Evolutionary conservation across 2,888 invertebrate species (phyloP), one percentile per base, ranked within the genome.

Genomic region (Drosophila austrosaltans): DNA sequence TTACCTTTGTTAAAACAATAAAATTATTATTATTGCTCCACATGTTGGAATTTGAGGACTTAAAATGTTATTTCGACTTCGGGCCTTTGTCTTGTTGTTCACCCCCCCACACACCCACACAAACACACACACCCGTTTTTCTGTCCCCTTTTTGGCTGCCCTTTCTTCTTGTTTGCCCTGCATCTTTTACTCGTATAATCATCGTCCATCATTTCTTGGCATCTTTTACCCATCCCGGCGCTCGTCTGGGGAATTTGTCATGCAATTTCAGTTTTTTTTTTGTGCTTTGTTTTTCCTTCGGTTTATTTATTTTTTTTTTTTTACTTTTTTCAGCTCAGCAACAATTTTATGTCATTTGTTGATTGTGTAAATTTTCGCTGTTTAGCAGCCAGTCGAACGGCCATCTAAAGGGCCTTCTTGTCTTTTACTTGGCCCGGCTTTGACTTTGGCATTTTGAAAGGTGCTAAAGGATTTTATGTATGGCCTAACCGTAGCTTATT

Each of bases 1-100:
- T 81, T 86, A 89, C 86, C 86, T 89, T 87, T 86, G 89, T 90
- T 84, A 90, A 89, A 87, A 89, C 90, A 91, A 90, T 91, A 91
- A 91, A 90, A 90, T 84, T 89, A 91, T 90, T 89, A 82, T 91
- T 91, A 91, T 90, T 90, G 88, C 89, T 84, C 77, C 86, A 83
- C 89, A 90, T 90, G 89, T 87, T 89, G 89, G 87, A 88, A 89
- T 87, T 84, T 80, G 77, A 79, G 78, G 89, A 89, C 87, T 87
- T 87, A 82, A 86, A 79, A 79, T 85, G 81, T 81, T 79, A 65
- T 72, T 75, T 73, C 75, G 69, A 57, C 66, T 60, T 20, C 40
- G 44, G 48, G 65, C 44, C 65, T 32, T 56, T 48, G 48, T 48
- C 48, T 48, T 48, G 48, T 48, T 48, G 48, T 48, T 48, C 1